These are phyloP conservation scores for Ammodytes dubius DNA, from an alignment of 2,113 vertebrate genomes.

Conservation along the genomic window DNA sequence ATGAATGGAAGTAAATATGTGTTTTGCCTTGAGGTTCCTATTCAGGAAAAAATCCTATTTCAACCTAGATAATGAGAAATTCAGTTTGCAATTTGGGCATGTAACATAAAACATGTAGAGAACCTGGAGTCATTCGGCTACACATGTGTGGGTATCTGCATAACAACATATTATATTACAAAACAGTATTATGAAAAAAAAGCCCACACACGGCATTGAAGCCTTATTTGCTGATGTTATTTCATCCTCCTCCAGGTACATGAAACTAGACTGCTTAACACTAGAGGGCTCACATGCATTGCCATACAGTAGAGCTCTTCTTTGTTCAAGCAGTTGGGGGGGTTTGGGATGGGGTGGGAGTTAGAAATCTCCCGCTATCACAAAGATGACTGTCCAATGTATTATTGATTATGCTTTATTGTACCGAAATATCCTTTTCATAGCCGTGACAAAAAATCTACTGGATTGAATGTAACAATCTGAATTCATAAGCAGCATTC, in stretches of 20 bases:
- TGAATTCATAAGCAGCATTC: constrained; percentile 50
- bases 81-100: background rate
- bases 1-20: constrained; percentile 23
- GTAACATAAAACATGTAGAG: background rate
- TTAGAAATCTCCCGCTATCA: constrained; percentile 25
- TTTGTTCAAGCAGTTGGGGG: constrained; percentile 11
- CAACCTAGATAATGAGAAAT: background rate
- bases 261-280: constrained; percentile 66
- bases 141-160: background rate
- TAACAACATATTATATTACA: constrained; percentile 1
- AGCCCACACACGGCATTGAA: background rate
- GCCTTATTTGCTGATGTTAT: constrained; percentile 9
- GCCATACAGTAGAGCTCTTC: constrained; percentile 26
- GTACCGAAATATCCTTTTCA: constrained; percentile 47
- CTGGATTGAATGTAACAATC: constrained; percentile 36
- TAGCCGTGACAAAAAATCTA: constrained; percentile 1
- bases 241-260: constrained; percentile 20
- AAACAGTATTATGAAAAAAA: background rate
- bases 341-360: background rate
- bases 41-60: constrained; percentile 6
- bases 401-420: constrained; percentile 68
- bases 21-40: constrained; percentile 13
- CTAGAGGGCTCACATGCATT: constrained; percentile 82
- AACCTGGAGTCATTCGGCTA: background rate
- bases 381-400: constrained; percentile 44